A percentile compares a stretch with the other conserved stretches of the same genome.
These are phyloP conservation scores for Papilio elwesi DNA, from an alignment of 2,888 invertebrate species.

Conservation along the genomic window DNA sequence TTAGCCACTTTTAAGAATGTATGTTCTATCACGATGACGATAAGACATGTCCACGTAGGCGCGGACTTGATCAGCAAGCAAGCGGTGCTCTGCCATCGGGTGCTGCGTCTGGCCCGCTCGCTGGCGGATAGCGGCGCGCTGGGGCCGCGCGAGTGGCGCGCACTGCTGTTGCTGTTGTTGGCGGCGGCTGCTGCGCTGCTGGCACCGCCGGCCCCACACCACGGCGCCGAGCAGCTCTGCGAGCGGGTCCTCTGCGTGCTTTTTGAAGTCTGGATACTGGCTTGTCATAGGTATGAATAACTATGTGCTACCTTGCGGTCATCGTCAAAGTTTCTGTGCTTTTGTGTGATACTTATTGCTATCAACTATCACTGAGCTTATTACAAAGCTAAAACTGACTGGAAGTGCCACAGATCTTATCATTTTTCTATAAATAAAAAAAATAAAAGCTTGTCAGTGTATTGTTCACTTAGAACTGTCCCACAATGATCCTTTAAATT, in stretches of 20 bases:
- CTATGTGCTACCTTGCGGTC: too few relatives aligned
- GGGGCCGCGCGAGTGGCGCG: conserved; percentile 95
- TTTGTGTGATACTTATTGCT: too few relatives aligned
- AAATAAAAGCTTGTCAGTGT: too few relatives aligned
- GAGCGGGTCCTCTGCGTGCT: conserved; percentile 96
- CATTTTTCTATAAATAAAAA: too few relatives aligned
- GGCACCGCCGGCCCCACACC: conserved; percentile 96
- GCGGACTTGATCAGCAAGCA: conserved; percentile 96
- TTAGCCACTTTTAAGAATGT: too few relatives aligned
- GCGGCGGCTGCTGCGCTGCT: conserved; percentile 95
- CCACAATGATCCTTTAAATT: too few relatives aligned
- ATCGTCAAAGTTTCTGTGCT: too few relatives aligned
- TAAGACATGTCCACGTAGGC: conserved; percentile 78
- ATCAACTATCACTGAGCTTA: too few relatives aligned
- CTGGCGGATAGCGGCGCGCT: conserved; percentile 82
- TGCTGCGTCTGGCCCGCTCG: conserved; percentile 92
- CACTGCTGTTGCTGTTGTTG: conserved; percentile 92
- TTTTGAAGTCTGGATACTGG: conserved; percentile 90
- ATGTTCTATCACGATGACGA: not conserved
- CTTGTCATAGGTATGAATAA: conserved; percentile 77
- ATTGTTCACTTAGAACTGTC: too few relatives aligned
- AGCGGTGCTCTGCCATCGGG: conserved; percentile 96
- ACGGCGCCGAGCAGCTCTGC: conserved; percentile 97
- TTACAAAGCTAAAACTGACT: too few relatives aligned
- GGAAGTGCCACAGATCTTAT: too few relatives aligned